Evolutionary conservation across 2,888 invertebrate genomes (phyloP), one percentile per base, ranked within the genome.

Genomic region (Callyntrura sp.): DNA sequence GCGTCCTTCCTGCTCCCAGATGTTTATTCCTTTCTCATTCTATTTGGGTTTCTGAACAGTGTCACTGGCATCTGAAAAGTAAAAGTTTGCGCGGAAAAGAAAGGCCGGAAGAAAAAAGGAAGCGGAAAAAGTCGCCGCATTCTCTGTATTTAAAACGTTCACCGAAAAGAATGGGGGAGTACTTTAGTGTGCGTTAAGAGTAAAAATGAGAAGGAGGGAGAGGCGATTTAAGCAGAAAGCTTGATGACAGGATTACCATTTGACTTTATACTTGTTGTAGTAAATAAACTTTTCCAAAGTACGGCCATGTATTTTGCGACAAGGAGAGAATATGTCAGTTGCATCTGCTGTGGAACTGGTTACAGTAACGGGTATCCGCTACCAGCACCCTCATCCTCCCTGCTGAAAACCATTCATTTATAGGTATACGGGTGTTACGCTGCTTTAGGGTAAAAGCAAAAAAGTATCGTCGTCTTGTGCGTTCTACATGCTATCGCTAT

Each of bases 221-320:
- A 81, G 86, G n/a, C n/a, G n/a, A n/a, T n/a, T n/a, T n/a, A n/a
- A n/a, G n/a, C n/a, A 78, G 68, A 81, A 45, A 81, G 68, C 57
- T 68, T 45, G 86, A 78, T 83, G 88, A 83, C 88, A 83, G 83
- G 88, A 88, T 88, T 88, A 88, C 88, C 83, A 88, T 88, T 88
- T 83, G 88, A 88, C 88, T 88, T 76, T 83, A 88, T 83, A 88
- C 82, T 88, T 78, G 76, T 83, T 60, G 82, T 57, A 73, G 57
- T 25, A 28, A 76, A 45, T 9, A 55, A 20, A 88, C 43, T 82
- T 79, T 70, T 79, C 14, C 35, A 70, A 81, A 87, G 57, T 87
- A 87, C 70, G 60, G 43, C 62, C n/a, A 87, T 81, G 87, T 87
- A 82, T 87, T 87, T 88, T 83, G 83, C 48, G 82, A 88, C 82